Evolutionary conservation across 64 coral and sea anemone species (phyloP), one percentile per base, ranked within the genome.

Genomic region (Porites australiensis): DNA sequence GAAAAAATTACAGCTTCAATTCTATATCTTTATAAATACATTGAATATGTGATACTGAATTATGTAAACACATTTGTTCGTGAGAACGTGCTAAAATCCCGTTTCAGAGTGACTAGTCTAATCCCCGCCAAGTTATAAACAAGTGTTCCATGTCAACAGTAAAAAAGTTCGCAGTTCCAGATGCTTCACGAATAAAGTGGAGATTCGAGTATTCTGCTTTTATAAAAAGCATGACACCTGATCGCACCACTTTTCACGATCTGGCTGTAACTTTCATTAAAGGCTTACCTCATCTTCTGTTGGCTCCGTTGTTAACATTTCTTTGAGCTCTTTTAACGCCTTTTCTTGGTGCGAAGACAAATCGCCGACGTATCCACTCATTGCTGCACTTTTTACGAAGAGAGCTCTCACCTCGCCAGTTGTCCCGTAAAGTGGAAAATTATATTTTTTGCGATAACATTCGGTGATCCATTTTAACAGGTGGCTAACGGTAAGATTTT

Each of bases 291-390:
- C 93, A 74, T 95, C 90, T 18, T 78, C 77, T 58, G 46, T 58
- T 48, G 86, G 75, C 62, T 98, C 93, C 60, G 88, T 64, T 74
- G 93, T 83, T 90, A 95, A 82, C 88, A 95, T 73, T 54, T 59
- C 80, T 89, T 92, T 88, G 3, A 98, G 88, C 48, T 95, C 86
- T 49, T 62, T 66, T 11, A 98, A 65, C n/a, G 90, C 75, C 82
- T 69, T 88, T 8, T 92, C 58, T 63, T 98, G 93, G 47, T 82
- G 74, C 5, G 92, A 21, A 9, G 89, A 86, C 50, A 98, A 84
- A 62, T 95, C 81, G 72, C 81, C 87, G 13, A 82, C 12, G 82
- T 82, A 98, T 3, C 95, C 95, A 91, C 75, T 98, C 95, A 98
- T 98, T 47, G 54, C 59, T 77, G 48, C 21, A 59, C 11, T 70